Conservation (phyloP, 1,140 invertebrate species). For the Catajapyx aquilonaris region DNA sequence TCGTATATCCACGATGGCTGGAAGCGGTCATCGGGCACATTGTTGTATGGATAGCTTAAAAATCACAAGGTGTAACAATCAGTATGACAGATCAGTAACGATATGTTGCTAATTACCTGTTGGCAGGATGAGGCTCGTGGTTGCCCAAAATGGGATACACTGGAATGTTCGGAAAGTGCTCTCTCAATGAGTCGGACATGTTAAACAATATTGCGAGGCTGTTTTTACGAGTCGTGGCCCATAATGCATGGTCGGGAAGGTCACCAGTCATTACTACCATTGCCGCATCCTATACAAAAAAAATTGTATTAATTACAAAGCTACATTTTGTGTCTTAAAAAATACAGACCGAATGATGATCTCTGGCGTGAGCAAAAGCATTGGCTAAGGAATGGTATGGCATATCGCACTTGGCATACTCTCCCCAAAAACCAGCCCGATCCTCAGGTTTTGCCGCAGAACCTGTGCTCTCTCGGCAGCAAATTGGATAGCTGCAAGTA, state of each 20-base stretch:
- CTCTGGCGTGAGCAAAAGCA: no score
- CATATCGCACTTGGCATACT: no score
- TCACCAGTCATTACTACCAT: conserved; percentile 42
- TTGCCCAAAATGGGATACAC: conserved; percentile 37
- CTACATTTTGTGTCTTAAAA: no score
- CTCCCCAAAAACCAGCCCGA: no score
- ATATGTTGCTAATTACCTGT: conserved; percentile 23
- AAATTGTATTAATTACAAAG: no score
- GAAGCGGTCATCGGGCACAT: no score
- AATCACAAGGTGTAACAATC: not conserved
- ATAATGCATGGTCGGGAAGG: conserved; percentile 38
- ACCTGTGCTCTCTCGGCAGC: no score
- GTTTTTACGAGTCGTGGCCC: conserved; percentile 30
- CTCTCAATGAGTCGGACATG: conserved; percentile 22
- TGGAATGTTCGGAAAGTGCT: conserved; percentile 29
- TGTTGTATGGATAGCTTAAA: not conserved
- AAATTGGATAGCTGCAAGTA: no score
- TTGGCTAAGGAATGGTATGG: no score
- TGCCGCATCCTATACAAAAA: conserved; percentile 29
- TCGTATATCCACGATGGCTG: conserved; percentile 25
- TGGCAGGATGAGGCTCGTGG: conserved; percentile 37
- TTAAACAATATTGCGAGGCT: conserved; percentile 24
- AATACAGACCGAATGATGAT: no score
- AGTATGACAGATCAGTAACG: not conserved
- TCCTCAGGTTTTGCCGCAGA: no score